Evolutionary conservation across 1,140 invertebrate genomes (phyloP), one percentile per base, ranked within the genome.

Genomic region (Augochlora pura): DNA sequence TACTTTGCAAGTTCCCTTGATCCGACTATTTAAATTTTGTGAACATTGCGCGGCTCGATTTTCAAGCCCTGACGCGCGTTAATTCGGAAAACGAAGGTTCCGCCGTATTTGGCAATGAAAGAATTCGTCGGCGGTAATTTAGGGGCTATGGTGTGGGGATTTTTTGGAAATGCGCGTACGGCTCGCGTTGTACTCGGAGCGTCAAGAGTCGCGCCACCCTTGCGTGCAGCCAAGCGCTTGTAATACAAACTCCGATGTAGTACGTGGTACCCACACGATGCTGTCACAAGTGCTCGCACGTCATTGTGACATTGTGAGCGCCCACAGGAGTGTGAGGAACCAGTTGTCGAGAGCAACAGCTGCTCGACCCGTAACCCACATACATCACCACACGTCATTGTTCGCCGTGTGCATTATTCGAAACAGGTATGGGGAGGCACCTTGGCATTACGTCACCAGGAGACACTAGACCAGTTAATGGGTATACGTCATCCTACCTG

Each of bases 351-450:
- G 86, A 84, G 88, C 86, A 91, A 91, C 91, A 92, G 91, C 91
- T 92, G 91, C 91, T 90, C 88, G 90, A 89, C 87, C 88, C 90
- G 86, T 91, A 92, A 91, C 91, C 91, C 90, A 92, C 89, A 92
- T 92, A 92, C 91, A 92, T 92, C 91, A 91, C 90, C 90, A 86
- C 91, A 87, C 86, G 90, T 92, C 91, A 92, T 92, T 92, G 91
- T 92, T 91, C 87, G 81, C 82, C 72, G 72, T 77, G 83, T 79
- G 83, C 85, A 90, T 91, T 90, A 90, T 90, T 88, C 85, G 77
- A 85, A 85, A 87, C 90, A 91, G 91, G 90, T 91, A 91, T 90
- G 85, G 75, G 80, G 80, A 87, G 83, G 77, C 84, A 87, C 84
- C 81, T 86, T 85, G 77, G 76, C 81, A 64, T 81, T 81, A 78